Conservation (phyloP, 2,113 vertebrate species). For the Solenodon paradoxus region DNA sequence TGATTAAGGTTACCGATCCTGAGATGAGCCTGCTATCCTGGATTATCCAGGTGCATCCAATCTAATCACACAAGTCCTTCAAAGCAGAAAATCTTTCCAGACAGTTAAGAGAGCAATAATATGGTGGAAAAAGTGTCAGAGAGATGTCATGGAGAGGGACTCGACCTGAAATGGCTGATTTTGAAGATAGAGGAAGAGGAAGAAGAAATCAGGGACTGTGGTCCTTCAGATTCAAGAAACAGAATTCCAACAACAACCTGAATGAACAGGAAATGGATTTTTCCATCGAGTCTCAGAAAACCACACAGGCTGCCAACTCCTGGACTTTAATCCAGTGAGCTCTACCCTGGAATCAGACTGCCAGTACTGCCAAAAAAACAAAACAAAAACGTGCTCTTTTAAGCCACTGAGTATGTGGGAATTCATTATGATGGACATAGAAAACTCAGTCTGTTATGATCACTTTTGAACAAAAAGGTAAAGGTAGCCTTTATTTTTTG, state of each 20-base stretch:
- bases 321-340: not conserved
- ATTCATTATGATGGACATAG: not conserved
- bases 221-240: not conserved
- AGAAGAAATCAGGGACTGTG: not conserved
- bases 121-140: not conserved
- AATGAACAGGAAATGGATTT: not conserved
- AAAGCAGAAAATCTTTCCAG: not conserved
- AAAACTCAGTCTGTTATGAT: not conserved
- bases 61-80: not conserved
- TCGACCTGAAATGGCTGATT: not conserved
- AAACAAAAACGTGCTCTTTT: not conserved
- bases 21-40: not conserved
- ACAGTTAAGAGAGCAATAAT: not conserved
- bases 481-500: not conserved
- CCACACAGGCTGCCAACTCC: not conserved
- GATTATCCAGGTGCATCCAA: not conserved
- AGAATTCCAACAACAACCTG: not conserved
- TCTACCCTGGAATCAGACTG: not conserved
- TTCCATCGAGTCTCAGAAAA: not conserved
- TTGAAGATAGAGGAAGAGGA: not conserved
- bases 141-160: not conserved
- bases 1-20: not conserved
- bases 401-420: not conserved
- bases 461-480: conserved; percentile 1
- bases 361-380: not conserved